Evolutionary conservation across 2,797 vertebrate genomes (phyloP).

Genomic region (Sciurus carolinensis): DNA sequence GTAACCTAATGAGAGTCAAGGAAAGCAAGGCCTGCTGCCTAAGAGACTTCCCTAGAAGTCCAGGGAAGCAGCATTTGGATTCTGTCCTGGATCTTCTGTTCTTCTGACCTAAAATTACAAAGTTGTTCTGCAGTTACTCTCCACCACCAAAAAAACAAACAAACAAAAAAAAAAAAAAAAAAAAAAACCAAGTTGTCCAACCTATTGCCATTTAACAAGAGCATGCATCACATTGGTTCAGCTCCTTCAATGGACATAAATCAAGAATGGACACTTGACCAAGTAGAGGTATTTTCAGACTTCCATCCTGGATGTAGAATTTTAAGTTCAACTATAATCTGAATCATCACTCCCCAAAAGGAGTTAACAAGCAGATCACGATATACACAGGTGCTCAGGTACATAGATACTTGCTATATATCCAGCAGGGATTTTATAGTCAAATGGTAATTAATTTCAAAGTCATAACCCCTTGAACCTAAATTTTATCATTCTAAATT

Average conservation of each 20-base stretch:
- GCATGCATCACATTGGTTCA: background rate
- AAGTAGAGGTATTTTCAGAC: background rate
- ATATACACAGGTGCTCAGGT: background rate
- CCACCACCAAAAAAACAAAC: background rate
- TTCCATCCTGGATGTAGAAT: background rate
- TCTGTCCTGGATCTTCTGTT: background rate
- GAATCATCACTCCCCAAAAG: background rate
- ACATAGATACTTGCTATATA: background rate
- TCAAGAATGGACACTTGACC: background rate
- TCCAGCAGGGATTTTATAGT: background rate
- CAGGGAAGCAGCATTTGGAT: background rate
- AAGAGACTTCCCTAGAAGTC: background rate
- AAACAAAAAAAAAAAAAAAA: background rate
- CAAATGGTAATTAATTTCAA: slow-evolving; percentile 19
- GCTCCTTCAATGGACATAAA: background rate
- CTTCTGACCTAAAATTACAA: background rate
- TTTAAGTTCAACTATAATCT: background rate
- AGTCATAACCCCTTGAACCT: background rate
- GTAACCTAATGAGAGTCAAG: background rate
- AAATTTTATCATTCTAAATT: slow-evolving; percentile 10
- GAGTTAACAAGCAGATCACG: background rate
- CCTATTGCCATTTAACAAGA: background rate
- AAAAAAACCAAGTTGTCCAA: background rate
- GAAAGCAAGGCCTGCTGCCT: background rate
- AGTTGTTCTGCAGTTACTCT: background rate